A percentile compares a stretch with the other conserved stretches of the same genome.
phyloP scores from a whole-genome alignment of 2,113 vertebrate genomes.

The Rhea americana region DNA sequence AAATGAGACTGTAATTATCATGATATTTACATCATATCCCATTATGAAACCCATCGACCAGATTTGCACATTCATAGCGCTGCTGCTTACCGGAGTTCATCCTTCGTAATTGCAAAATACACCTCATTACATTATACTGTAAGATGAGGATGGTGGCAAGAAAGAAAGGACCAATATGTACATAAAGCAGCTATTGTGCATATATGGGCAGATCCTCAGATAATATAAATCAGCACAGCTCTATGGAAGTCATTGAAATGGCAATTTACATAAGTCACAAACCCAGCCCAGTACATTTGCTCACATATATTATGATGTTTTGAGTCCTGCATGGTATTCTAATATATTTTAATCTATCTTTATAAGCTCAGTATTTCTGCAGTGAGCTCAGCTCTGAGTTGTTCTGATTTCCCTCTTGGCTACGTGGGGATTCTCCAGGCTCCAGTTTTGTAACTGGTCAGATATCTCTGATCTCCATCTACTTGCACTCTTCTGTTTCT shows the following conservation, averaged over 20 bases:
- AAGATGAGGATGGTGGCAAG: not conserved
- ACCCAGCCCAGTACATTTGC: not conserved
- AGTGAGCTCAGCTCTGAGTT: not conserved
- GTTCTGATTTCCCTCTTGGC: not conserved
- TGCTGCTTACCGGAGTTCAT: constrained; percentile 4
- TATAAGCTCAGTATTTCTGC: not conserved
- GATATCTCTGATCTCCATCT: not conserved
- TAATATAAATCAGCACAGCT: not conserved
- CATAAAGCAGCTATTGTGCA: not conserved
- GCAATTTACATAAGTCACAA: not conserved
- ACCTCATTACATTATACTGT: not conserved
- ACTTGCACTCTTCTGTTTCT: not conserved
- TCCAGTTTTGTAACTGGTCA: not conserved
- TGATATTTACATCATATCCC: constrained; percentile 59
- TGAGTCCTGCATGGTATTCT: not conserved
- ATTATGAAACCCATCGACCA: constrained; percentile 38
- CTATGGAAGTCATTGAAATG: not conserved
- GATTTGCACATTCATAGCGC: constrained; percentile 18
- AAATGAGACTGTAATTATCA: constrained; percentile 60
- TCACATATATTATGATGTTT: not conserved
- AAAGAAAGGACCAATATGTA: not conserved
- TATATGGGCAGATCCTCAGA: not conserved
- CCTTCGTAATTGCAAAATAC: not conserved
- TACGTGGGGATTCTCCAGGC: not conserved
- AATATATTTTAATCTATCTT: not conserved